These are phyloP conservation scores for Triplophysa siluroides DNA, from an alignment of 2,113 vertebrate genomes.

Conservation along the genomic window DNA sequence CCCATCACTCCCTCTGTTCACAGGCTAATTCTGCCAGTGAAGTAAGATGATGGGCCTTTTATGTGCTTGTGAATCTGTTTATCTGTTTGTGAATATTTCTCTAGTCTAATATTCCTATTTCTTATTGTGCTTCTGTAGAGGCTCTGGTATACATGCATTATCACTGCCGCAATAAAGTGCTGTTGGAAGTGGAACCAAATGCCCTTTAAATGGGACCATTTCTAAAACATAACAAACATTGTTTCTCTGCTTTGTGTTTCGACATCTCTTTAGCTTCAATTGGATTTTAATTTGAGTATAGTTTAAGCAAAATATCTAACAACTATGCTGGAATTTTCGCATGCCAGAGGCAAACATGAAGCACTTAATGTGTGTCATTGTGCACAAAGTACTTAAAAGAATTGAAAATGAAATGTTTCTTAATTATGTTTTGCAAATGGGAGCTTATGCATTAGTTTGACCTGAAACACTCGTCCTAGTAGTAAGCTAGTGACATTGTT, in stretches of 20 bases:
- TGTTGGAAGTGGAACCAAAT: slow-evolving; percentile 65
- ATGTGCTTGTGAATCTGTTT: slow-evolving; percentile 34
- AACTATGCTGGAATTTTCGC: neutral
- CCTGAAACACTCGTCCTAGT: too few species aligned
- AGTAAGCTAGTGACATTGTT: too few species aligned
- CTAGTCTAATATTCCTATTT: slow-evolving; percentile 4
- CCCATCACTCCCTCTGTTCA: slow-evolving; percentile 37
- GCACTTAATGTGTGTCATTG: neutral
- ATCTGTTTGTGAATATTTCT: slow-evolving; percentile 20
- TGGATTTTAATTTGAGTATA: slow-evolving; percentile 56
- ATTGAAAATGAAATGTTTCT: neutral
- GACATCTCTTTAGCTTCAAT: slow-evolving; percentile 47
- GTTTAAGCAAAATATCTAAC: slow-evolving; percentile 17
- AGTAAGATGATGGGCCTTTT: slow-evolving; percentile 34
- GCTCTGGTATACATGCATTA: slow-evolving; percentile 47
- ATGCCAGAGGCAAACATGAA: neutral
- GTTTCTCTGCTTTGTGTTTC: slow-evolving; percentile 6
- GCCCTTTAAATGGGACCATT: slow-evolving; percentile 71
- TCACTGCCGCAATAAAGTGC: slow-evolving; percentile 58
- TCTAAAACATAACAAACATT: slow-evolving; percentile 53
- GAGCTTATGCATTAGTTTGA: too few species aligned
- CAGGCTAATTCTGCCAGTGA: slow-evolving; percentile 41
- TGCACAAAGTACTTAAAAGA: neutral
- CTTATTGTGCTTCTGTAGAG: slow-evolving; percentile 36
- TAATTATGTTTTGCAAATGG: neutral